Percentiles rank a stretch among this genome's conserved stretches.
Conservation (phyloP, 2,797 vertebrate genomes). For the Platyrinchus mystaceus region DNA sequence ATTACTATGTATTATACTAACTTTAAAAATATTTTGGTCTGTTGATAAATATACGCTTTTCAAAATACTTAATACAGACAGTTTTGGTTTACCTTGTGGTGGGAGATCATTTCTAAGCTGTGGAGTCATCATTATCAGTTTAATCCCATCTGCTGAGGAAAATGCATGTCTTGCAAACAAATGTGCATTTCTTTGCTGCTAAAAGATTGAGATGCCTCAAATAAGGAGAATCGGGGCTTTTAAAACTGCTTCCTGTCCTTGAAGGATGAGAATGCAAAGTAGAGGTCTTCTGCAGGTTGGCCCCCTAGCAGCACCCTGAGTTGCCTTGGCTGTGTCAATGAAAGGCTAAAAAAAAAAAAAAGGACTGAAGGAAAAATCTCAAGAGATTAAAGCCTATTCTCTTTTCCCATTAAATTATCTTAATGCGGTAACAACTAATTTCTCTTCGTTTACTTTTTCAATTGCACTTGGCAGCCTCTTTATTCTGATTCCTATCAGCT, state of each 20-base stretch:
- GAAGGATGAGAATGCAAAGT: neutral
- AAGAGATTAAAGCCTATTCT: neutral
- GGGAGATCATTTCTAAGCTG: neutral
- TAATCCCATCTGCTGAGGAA: conserved; percentile 52
- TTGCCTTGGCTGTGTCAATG: neutral
- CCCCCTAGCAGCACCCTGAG: neutral
- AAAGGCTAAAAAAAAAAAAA: neutral
- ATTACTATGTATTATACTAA: conserved; percentile 29
- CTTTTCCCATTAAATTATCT: neutral
- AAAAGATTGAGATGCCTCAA: neutral
- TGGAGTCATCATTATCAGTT: conserved; percentile 33
- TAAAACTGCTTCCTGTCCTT: neutral
- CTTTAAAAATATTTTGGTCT: conserved; percentile 47
- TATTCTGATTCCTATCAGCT: conserved; percentile 42
- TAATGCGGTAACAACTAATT: neutral
- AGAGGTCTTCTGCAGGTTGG: neutral
- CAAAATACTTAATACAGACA: conserved; percentile 3
- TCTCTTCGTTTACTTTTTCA: conserved; percentile 8
- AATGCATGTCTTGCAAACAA: conserved; percentile 1
- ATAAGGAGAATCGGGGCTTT: neutral
- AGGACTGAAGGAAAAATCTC: neutral
- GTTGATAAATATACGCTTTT: conserved; percentile 35
- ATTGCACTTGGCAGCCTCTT: conserved; percentile 33
- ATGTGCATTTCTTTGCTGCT: neutral
- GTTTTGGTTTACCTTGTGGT: conserved; percentile 2